Evolutionary conservation across 2,797 vertebrate genomes (phyloP), one percentile per base, ranked within the genome.

Genomic region (Pelochelys cantorii): DNA sequence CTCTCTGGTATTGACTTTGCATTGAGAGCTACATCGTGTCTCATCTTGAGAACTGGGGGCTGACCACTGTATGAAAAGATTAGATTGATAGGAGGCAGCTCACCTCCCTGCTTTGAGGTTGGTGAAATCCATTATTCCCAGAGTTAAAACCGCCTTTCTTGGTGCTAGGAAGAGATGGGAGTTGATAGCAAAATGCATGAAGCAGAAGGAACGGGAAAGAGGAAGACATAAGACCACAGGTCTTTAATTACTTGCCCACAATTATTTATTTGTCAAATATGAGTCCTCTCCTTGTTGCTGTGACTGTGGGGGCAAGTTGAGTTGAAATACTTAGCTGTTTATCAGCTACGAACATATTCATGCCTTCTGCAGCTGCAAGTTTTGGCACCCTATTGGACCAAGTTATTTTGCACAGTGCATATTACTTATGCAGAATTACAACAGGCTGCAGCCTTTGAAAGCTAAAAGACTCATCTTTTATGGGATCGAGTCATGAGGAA

Each of bases 401-500:
- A 62, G 60, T 85, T 90, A 80, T 68, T 87, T 86, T 90, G 85
- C 65, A 92, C 93, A 53, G 52, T 62, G 68, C 91, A 90, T 90
- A 89, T 59, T 89, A 88, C 92, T 92, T 90, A 84, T 9, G 68
- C 87, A 95, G 91, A 94, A 81, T 31, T 56, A 84, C 59, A 74
- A 18, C 29, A 31, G 52, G 91, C 83, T 94, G 74, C 86, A 79
- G 86, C 86, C 81, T 90, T 93, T 79, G 84, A 95, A 96, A 95
- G 77, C 86, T 93, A 93, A 77, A 91, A 77, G 68, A 88, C 94
- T 94, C 90, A 78, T 59, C 85, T 83, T 85, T 88, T 93, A 91
- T 15, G 91, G 92, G 53, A 94, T 65, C 57, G 95, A 96, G 90
- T 29, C 84, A 75, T 84, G 95, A 96, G 92, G 93, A 92, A 94